Evolutionary conservation across 2,113 vertebrate genomes (phyloP).

Genomic region (Poeciliopsis occidentalis): DNA sequence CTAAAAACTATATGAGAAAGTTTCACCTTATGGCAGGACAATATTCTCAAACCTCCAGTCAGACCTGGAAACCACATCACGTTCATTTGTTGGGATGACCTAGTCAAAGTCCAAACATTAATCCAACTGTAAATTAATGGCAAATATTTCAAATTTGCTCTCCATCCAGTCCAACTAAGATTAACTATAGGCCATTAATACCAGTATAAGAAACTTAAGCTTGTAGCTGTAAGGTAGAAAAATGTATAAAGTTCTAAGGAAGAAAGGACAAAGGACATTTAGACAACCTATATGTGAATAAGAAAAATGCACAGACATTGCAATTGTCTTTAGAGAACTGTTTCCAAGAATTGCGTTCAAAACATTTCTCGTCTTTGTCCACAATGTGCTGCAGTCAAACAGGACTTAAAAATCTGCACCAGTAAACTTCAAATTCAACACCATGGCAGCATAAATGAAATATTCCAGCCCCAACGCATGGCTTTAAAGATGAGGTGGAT

Average conservation of each 20-base stretch:
- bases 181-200: no score
- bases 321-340: not conserved
- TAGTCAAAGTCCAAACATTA: no score
- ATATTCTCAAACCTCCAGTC: no score
- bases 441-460: not conserved
- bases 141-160: no score
- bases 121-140: no score
- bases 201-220: not conserved
- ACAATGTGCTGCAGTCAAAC: not conserved
- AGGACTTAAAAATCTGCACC: not conserved
- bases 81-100: no score
- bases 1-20: no score
- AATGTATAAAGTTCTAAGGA: not conserved
- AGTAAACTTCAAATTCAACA: not conserved
- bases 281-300: not conserved
- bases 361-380: not conserved
- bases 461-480: not conserved
- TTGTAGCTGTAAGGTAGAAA: not conserved
- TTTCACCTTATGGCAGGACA: no score
- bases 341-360: not conserved
- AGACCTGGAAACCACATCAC: no score
- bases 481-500: not conserved
- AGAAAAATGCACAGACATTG: not conserved
- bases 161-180: no score
- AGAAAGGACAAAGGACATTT: not conserved